Evolutionary conservation across 2,888 invertebrate species (phyloP), one percentile per base, ranked within the genome.

Genomic region (Aleiodes leptofemur): DNA sequence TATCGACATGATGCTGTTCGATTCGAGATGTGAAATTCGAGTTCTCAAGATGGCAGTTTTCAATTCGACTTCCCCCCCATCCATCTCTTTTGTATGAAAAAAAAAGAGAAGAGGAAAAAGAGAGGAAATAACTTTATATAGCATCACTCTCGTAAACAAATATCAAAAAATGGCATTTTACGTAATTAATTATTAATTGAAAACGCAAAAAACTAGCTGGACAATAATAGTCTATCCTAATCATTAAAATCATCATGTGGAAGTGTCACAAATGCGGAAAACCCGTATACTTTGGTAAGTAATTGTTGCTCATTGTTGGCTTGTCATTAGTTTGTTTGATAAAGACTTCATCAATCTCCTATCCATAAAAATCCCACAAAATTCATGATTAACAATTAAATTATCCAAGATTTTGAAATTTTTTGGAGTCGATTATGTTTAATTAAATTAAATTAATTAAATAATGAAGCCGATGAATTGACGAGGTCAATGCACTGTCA

Each of bases 221-320:
- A 48, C 14, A 11, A 48, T 64, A 43, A 64, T 13, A 59, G 34
- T 64, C 16, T 1, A 4, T 14, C 14, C 5, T 23, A n/a, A 9
- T 23, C 34, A 5, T 51, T 7, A 13, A 9, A 14, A 66, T 29
- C 82, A 83, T 82, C 82, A 95, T 95, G 95, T 95, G 95, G 95
- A 94, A 94, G 92, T 95, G 95, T 90, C 94, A 95, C 90, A 95
- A 95, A 90, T 95, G 95, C 90, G 94, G 94, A 82, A 95, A 95
- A 90, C 95, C 95, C 76, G 95, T 95, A 80, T 95, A 93, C 90
- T 95, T 95, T 88, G 95, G 95, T 95, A 72, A 80, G 84, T 79
- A 79, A 68, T 64, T 64, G 48, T 34, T 31, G 31, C 5, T n/a
- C 1, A 61, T 38, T 64, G 6, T 38, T 64, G 6, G 16, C 14